A percentile compares a stretch with the other conserved stretches of the same genome.
Evolutionary conservation across 2,113 vertebrate species (phyloP).

Genomic region (Psophia crepitans): DNA sequence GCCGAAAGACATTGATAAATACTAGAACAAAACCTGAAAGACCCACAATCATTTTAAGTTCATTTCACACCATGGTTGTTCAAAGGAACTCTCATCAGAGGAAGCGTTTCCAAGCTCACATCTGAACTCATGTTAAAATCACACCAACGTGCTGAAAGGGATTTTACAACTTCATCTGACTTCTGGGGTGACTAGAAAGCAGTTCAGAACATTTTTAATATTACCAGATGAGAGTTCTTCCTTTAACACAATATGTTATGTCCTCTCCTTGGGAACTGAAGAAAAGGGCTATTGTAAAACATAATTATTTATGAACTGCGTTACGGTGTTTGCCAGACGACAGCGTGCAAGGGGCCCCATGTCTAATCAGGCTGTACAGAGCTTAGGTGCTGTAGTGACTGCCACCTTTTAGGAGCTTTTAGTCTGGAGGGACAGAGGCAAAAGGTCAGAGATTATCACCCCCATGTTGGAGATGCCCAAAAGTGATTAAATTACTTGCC

Average conservation of each 20-base stretch:
- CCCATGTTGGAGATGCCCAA: not conserved
- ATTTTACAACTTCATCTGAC: not conserved
- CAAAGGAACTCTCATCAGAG: not conserved
- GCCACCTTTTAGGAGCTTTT: not conserved
- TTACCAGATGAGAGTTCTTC: not conserved
- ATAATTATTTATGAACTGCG: slow-evolving; percentile 22
- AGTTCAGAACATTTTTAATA: slow-evolving; percentile 9
- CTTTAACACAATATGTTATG: not conserved
- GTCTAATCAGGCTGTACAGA: not conserved
- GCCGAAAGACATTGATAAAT: not conserved
- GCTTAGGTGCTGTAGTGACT: not conserved
- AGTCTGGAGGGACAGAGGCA: not conserved
- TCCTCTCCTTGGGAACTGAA: slow-evolving; percentile 4
- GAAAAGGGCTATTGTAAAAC: slow-evolving; percentile 33
- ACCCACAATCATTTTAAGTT: not conserved
- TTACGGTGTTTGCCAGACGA: slow-evolving; percentile 25
- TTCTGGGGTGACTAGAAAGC: not conserved
- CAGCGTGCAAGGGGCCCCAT: not conserved
- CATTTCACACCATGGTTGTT: not conserved
- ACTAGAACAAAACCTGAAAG: not conserved
- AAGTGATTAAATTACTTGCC: not conserved
- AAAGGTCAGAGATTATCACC: not conserved
- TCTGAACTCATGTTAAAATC: not conserved
- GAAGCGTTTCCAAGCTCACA: not conserved
- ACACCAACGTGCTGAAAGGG: not conserved